Base-by-base conservation (phyloP, 2,888 invertebrate species). In the Tenodera sinensis region DNA sequence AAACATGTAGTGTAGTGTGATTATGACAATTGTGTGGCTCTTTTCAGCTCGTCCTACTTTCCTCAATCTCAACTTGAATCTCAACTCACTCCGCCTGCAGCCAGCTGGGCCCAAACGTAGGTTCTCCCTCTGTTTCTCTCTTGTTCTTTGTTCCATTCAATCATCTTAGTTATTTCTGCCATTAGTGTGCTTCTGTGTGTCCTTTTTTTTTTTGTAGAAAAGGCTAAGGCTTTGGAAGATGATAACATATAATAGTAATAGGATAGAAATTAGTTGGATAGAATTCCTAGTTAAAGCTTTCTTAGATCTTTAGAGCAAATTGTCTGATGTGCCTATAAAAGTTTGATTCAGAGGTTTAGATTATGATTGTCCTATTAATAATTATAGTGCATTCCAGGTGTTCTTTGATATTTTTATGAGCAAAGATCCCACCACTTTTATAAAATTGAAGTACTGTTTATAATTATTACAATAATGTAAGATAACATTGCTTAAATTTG, bases 11-110 rank as follows among this genome's bases (percentile, higher is more conserved):
- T 71, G 87, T 71, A 30, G 83, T 83, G 82, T 87, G 87, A 28
- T 87, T 28, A 28, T 84, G 87, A 87, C 83, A 28, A 86, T 83
- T 27, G 85, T 89, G 89, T 88, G 89, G 89, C 86, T 94, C 92
- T 94, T 94, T 96, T 97, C 98, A 99, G 98, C 98, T 94, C 97
- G 99, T 93, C 99, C 99, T 93, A 99, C 98, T 94, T 99, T 98
- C 96, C 97, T 99, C 95, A 98, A 98, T 96, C 97, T 99, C 95
- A 98, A 97, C 95, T 95, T 98, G 95, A 98, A 97, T 96, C 96
- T 97, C 95, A 98, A 98, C 95, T 96, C 97, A 93, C 95, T 97
- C 95, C 96, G 97, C 94, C 96, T 97, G 93, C 97, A 97, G 95
- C 97, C 97, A 93, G 95, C 96, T 93, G 94, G 93, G 91, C 93